Base-by-base conservation (phyloP, 2,797 vertebrate genomes). In the Smutsia gigantea region DNA sequence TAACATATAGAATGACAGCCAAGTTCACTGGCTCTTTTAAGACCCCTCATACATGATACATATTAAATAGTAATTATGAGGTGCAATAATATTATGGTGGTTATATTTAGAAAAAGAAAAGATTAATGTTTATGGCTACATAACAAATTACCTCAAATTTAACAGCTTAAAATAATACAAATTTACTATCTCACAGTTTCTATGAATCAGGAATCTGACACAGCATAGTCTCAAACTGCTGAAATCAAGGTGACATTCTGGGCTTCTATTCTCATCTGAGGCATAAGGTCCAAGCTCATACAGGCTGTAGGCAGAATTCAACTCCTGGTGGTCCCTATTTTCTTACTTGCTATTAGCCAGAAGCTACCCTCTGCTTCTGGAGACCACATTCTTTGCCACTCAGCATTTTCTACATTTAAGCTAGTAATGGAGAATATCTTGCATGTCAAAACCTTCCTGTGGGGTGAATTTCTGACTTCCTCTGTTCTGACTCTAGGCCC, bases 61-160 rank as follows among this genome's bases (percentile, higher is more conserved):
- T 4, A 69, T 17, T 71, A 68, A 46, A 8, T 34, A 93, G 9
- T 19, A 6, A 42, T 31, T 14, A 18, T 53, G 61, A 55, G 23
- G 2, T 34, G 27, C 64, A 49, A 63, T 78, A 68, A 75, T 51
- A 66, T 18, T 19, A 25, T 15, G 55, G 75, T 53, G 25, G 19
- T 49, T 53, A 74, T 63, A 88, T 49, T 90, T 23, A 75, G 34
- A 3, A 39, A 42, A 31, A 61, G 21, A 69, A 90, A 75, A 84
- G 15, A 84, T 55, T 81, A 23, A 19, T 66, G 93, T 55, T 88
- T 59, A 29, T 39, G 49, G 31, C 61, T 85, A 25, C 51, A 5
- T 39, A 59, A 66, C 12, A 92, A 61, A 69, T 69, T n/a, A 71
- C 4, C 31, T 51, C 61, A 84, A 55, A 79, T 4, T 37, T 72